A percentile compares a stretch with the other conserved stretches of the same genome.
Evolutionary conservation across 2,888 invertebrate genomes (phyloP).

Genomic region (Branchinecta sandiegonensis): DNA sequence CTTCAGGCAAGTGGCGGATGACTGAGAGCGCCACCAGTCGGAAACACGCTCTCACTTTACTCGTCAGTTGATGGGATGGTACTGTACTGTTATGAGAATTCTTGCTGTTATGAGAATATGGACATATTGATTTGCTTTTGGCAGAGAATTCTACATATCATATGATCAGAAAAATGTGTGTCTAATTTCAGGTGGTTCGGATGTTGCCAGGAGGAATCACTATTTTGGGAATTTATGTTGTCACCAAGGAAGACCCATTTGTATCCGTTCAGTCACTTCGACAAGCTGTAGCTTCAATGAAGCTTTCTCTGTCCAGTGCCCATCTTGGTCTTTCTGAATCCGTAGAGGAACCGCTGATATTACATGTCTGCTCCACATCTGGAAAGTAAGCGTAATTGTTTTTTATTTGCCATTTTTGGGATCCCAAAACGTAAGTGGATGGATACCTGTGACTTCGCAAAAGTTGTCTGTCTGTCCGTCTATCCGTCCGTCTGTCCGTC

Average conservation of each 20-base stretch:
- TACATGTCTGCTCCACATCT: conserved; percentile 41
- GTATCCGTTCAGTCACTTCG: conserved; percentile 44
- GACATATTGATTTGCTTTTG: too few species aligned
- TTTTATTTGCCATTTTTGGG: not conserved
- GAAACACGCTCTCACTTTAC: too few species aligned
- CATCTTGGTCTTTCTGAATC: conserved; percentile 44
- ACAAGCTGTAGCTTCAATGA: conserved; percentile 42
- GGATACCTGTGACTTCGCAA: too few species aligned
- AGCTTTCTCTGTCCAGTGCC: conserved; percentile 42
- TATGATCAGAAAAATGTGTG: not conserved
- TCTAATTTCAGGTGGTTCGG: conserved; percentile 47
- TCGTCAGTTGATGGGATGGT: too few species aligned
- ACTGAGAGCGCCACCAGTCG: too few species aligned
- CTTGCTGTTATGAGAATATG: too few species aligned
- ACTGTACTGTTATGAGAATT: too few species aligned
- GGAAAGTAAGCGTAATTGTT: conserved; percentile 36
- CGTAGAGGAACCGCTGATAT: conserved; percentile 46
- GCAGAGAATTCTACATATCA: too few species aligned
- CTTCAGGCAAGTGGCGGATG: too few species aligned
- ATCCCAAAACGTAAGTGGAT: too few species aligned
- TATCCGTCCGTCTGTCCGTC: too few species aligned
- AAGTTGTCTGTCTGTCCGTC: too few species aligned
- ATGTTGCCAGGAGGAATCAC: conserved; percentile 83
- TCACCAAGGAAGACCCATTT: conserved; percentile 35
- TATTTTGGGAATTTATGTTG: conserved; percentile 66